A percentile compares a stretch with the other conserved stretches of the same genome.
Evolutionary conservation across 1,140 invertebrate species (phyloP).

Genomic region (Drosophila yakuba): DNA sequence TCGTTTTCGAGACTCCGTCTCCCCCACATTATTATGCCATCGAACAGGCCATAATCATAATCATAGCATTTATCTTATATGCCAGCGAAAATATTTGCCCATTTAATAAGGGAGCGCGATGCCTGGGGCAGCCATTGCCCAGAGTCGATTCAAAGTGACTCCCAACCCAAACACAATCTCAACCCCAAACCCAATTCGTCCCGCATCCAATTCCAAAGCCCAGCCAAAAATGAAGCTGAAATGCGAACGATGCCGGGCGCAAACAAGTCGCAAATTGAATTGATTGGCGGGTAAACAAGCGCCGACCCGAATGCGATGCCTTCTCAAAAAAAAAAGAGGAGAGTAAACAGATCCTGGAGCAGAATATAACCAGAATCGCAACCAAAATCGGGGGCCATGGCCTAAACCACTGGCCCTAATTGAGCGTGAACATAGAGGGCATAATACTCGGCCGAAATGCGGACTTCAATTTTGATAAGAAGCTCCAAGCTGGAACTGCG

Average conservation of each 20-base stretch:
- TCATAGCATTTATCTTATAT: slow-evolving; percentile 56
- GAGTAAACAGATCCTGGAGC: slow-evolving; percentile 20
- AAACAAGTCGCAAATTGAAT: slow-evolving; percentile 68
- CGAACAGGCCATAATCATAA: slow-evolving; percentile 52
- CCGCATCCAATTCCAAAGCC: not conserved
- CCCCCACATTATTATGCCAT: slow-evolving; percentile 37
- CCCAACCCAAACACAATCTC: not conserved
- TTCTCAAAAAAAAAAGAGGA: slow-evolving; percentile 5
- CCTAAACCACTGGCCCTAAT: slow-evolving; percentile 52
- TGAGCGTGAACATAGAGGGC: slow-evolving; percentile 63
- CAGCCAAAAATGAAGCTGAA: slow-evolving; percentile 39
- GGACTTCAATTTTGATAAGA: slow-evolving; percentile 60
- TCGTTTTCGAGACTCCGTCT: not conserved
- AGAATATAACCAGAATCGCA: slow-evolving; percentile 21
- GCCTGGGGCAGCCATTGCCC: slow-evolving; percentile 30
- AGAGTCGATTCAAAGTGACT: slow-evolving; percentile 6
- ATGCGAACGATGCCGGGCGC: slow-evolving; percentile 35
- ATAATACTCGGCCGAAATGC: slow-evolving; percentile 33
- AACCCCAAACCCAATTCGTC: not conserved
- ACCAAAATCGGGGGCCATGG: slow-evolving; percentile 13
- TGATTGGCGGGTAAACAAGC: slow-evolving; percentile 60
- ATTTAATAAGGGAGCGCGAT: slow-evolving; percentile 49
- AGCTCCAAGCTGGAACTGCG: slow-evolving; percentile 19
- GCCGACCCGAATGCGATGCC: slow-evolving; percentile 34
- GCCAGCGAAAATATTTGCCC: slow-evolving; percentile 55